A percentile compares a stretch with the other conserved stretches of the same genome.
phyloP scores from a whole-genome alignment of 2,113 vertebrate genomes.

The Cochlearius cochlearius region DNA sequence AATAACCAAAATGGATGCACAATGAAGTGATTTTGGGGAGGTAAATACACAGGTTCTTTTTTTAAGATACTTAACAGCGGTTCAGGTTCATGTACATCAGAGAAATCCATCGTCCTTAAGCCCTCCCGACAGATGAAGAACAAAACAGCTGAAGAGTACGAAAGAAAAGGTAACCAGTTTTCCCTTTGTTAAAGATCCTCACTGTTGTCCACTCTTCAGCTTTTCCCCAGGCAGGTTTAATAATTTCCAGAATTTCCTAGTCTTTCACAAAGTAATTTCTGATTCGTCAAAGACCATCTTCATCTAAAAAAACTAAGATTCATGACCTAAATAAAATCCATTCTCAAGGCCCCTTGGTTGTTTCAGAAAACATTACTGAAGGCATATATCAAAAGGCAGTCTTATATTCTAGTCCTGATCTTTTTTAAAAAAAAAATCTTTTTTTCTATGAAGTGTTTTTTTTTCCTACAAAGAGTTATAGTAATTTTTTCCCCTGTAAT shows the following conservation, averaged over 20 bases:
- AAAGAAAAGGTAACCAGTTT: not conserved
- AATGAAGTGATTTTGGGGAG: not conserved
- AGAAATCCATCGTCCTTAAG: not conserved
- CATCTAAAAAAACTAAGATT: conserved; percentile 44
- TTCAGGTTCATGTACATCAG: not conserved
- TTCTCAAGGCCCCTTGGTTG: not conserved
- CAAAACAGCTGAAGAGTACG: not conserved
- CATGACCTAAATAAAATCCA: conserved; percentile 30
- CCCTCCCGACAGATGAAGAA: not conserved
- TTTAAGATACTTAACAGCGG: not conserved
- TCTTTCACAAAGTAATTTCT: conserved; percentile 7
- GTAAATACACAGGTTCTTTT: not conserved
- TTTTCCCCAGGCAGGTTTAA: not conserved
- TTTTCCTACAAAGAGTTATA: not conserved
- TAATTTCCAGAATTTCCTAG: not conserved
- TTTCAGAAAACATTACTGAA: conserved; percentile 36
- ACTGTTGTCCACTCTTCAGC: not conserved
- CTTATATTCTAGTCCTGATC: not conserved
- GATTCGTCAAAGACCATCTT: conserved; percentile 45
- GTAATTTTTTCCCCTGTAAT: not conserved
- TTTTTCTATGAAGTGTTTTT: not conserved
- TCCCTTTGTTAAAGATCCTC: not conserved
- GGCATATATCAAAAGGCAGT: conserved; percentile 17
- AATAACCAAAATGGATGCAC: not conserved
- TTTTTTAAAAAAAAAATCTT: not conserved